Evolutionary conservation across 1,140 invertebrate species (phyloP), one percentile per base, ranked within the genome.

Genomic region (Leptopilina clavipes): DNA sequence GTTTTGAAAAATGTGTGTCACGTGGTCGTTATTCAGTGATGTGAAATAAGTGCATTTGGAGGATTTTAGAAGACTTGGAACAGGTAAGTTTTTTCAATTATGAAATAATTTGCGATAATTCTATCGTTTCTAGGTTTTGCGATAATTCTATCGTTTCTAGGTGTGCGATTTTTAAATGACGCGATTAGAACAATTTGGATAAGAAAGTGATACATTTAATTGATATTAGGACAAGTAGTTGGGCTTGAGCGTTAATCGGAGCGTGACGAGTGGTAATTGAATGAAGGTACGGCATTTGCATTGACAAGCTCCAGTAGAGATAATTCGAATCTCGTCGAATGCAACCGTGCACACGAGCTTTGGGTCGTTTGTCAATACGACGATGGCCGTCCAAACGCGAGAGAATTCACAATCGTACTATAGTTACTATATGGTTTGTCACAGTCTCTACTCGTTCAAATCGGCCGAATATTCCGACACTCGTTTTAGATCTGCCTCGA

Each of bases 281-380:
- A 89, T 88, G 88, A 88, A 89, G 87, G 84, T 87, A 88, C 86
- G 84, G 86, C 87, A 90, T 90, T 90, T 89, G 89, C 89, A 90
- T 89, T 90, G 89, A 89, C 89, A 89, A 89, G 88, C 84, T 90
- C 85, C 85, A 88, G 85, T 87, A 89, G 87, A 90, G 88, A 90
- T 90, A 90, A 90, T 90, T 90, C 86, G 88, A 90, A 90, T 90
- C 88, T 89, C 88, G 86, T 90, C 86, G 88, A 89, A 89, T 86
- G 84, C 86, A 88, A 85, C 83, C 82, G 84, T 86, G 84, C 84
- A 87, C 85, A 85, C 83, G 85, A 81, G 87, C 77, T 79, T 80
- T 88, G 84, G 88, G 85, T 89, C 87, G 88, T 90, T 89, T 90
- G 88, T 90, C 88, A 90, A 90, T 89, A 89, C 85, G 83, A 87